Percentiles rank a stretch among this genome's conserved stretches.
These are phyloP conservation scores for Tetragonula carbonaria DNA, from an alignment of 2,888 invertebrate species.

Conservation along the genomic window DNA sequence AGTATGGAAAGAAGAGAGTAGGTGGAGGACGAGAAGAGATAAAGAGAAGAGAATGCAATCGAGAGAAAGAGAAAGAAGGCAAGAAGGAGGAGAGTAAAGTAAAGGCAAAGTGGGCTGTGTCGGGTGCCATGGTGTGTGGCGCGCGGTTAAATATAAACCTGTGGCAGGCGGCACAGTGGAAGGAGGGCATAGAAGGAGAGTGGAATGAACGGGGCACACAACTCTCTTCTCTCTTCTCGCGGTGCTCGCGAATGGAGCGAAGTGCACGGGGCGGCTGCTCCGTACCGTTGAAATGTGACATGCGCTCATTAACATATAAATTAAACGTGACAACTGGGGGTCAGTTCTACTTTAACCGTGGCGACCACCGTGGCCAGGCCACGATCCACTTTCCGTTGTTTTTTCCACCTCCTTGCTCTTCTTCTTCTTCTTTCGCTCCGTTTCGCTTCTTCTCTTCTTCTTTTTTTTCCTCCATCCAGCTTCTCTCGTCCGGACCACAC, in stretches of 20 bases:
- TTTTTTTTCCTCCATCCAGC: background rate
- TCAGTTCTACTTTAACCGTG: slow-evolving; percentile 66
- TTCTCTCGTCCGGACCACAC: background rate
- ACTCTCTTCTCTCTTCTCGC: slow-evolving; percentile 48
- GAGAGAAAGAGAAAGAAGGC: background rate
- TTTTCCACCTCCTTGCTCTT: slow-evolving; percentile 14
- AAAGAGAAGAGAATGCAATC: background rate
- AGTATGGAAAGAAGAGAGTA: background rate
- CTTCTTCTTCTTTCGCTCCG: background rate
- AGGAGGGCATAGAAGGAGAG: slow-evolving; percentile 65
- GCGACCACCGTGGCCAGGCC: slow-evolving; percentile 54
- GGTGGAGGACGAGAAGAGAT: background rate
- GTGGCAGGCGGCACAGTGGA: slow-evolving; percentile 57
- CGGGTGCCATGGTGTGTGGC: slow-evolving; percentile 73
- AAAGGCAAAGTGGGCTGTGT: slow-evolving; percentile 69
- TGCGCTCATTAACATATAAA: slow-evolving; percentile 79
- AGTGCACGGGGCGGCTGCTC: slow-evolving; percentile 54
- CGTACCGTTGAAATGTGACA: slow-evolving; percentile 74
- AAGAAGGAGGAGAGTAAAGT: slow-evolving; percentile 30
- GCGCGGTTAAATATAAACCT: slow-evolving; percentile 75
- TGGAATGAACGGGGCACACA: slow-evolving; percentile 71
- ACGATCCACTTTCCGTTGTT: slow-evolving; percentile 40
- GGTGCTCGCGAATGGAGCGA: slow-evolving; percentile 31
- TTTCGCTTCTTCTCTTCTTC: background rate
- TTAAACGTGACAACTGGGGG: slow-evolving; percentile 77